phyloP scores from a whole-genome alignment of 2,888 invertebrate genomes.

The Sphinx pinastri region DNA sequence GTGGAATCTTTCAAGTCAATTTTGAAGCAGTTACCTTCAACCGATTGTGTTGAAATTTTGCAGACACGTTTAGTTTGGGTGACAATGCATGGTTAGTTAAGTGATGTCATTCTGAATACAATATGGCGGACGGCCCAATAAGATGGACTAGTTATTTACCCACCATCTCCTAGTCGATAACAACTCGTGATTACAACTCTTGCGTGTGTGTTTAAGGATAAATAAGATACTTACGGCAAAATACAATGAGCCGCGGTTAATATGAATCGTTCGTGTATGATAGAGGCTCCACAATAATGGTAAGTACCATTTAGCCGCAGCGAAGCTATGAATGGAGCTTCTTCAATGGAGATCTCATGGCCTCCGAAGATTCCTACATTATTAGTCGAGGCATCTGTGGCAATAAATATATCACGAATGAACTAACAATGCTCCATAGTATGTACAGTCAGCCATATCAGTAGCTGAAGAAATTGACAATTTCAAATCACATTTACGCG shows the following conservation, averaged over 20 bases:
- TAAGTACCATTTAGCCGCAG: conserved; percentile 40
- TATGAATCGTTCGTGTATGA: conserved; percentile 48
- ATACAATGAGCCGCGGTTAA: conserved; percentile 55
- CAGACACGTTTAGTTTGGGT: no score
- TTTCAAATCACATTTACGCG: no score
- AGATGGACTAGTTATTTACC: no score
- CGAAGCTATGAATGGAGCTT: conserved; percentile 50
- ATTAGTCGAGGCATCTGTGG: background rate
- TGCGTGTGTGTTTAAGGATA: background rate
- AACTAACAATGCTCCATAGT: background rate
- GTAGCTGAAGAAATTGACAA: no score
- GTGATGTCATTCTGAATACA: no score
- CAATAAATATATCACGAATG: background rate
- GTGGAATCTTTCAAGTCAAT: no score
- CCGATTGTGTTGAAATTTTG: no score
- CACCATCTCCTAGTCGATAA: no score
- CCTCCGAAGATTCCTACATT: conserved; percentile 51
- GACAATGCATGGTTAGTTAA: no score
- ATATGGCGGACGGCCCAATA: no score
- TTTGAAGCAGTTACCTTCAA: no score
- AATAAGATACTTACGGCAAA: conserved; percentile 40
- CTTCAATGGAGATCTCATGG: conserved; percentile 43
- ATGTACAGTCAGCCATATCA: no score
- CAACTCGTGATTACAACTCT: background rate
- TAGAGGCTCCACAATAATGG: conserved; percentile 51